These are phyloP conservation scores for Drymonia ruficornis DNA, from an alignment of 2,888 invertebrate genomes.

Conservation along the genomic window DNA sequence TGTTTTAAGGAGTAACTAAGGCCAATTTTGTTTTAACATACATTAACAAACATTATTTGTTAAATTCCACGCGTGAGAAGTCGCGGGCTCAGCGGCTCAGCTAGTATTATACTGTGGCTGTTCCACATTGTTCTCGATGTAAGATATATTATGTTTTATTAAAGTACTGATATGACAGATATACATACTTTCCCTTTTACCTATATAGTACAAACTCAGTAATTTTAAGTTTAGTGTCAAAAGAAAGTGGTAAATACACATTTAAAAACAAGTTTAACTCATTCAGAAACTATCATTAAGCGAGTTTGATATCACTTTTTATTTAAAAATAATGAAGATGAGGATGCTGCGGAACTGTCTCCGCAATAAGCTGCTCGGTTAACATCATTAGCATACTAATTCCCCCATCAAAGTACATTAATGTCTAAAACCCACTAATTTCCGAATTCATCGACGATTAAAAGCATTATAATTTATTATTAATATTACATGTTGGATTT, in stretches of 20 bases:
- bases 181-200: too few species aligned
- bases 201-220: too few species aligned
- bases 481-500: neutral
- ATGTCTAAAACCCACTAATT: slow-evolving; percentile 4
- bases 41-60: too few species aligned
- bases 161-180: too few species aligned
- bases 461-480: neutral
- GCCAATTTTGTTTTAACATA: too few species aligned
- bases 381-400: slow-evolving; percentile 9
- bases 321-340: slow-evolving; percentile 10
- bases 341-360: neutral
- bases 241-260: neutral
- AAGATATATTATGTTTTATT: too few species aligned
- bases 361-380: neutral
- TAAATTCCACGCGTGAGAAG: too few species aligned
- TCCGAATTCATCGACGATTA: slow-evolving; percentile 7
- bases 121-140: too few species aligned
- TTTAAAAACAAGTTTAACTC: neutral
- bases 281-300: neutral
- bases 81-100: too few species aligned
- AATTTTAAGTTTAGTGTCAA: too few species aligned
- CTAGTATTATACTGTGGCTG: too few species aligned
- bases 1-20: too few species aligned
- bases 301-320: neutral
- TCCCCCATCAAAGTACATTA: slow-evolving; percentile 6